A percentile compares a stretch with the other conserved stretches of the same genome.
Conservation (phyloP, 1,140 invertebrate genomes). For the Lasioglossum baleicum region DNA sequence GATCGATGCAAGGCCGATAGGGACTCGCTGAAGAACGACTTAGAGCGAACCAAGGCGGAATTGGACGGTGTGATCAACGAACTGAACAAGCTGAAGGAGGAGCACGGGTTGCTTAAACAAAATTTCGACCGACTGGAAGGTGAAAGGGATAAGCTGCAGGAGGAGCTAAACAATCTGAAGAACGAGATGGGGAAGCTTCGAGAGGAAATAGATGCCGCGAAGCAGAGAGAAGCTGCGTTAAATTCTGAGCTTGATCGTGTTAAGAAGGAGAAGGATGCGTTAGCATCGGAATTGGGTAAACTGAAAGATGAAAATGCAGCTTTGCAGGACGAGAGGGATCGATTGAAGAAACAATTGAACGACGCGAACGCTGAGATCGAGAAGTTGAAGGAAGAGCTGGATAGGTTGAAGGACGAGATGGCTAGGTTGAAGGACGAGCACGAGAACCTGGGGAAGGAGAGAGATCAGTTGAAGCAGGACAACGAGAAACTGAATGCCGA, state of each 20-base stretch:
- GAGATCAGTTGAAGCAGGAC: slow-evolving; percentile 3
- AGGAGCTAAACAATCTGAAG: slow-evolving; percentile 24
- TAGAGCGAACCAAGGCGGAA: slow-evolving; percentile 19
- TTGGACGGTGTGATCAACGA: slow-evolving; percentile 33
- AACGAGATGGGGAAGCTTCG: slow-evolving; percentile 23
- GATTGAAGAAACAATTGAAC: slow-evolving; percentile 46
- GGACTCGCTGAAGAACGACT: slow-evolving; percentile 34
- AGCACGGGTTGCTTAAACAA: slow-evolving; percentile 31
- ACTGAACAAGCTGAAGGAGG: slow-evolving; percentile 40
- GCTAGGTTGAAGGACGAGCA: slow-evolving; percentile 30
- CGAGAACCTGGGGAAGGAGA: slow-evolving; percentile 19
- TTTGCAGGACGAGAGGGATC: slow-evolving; percentile 26
- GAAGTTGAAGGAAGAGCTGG: slow-evolving; percentile 32
- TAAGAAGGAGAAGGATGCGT: slow-evolving; percentile 1
- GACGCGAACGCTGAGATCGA: slow-evolving; percentile 39
- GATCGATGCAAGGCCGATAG: background rate
- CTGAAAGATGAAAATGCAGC: slow-evolving; percentile 38
- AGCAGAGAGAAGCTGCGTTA: background rate
- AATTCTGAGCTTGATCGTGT: background rate
- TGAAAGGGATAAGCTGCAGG: slow-evolving; percentile 46
- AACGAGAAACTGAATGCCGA: slow-evolving; percentile 42
- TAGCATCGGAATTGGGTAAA: slow-evolving; percentile 29
- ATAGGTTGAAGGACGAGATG: slow-evolving; percentile 27
- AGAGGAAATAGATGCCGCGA: slow-evolving; percentile 2
- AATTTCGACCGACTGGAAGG: slow-evolving; percentile 29